Evolutionary conservation across 2,797 vertebrate species (phyloP).

Genomic region (Rallus crepitans): DNA sequence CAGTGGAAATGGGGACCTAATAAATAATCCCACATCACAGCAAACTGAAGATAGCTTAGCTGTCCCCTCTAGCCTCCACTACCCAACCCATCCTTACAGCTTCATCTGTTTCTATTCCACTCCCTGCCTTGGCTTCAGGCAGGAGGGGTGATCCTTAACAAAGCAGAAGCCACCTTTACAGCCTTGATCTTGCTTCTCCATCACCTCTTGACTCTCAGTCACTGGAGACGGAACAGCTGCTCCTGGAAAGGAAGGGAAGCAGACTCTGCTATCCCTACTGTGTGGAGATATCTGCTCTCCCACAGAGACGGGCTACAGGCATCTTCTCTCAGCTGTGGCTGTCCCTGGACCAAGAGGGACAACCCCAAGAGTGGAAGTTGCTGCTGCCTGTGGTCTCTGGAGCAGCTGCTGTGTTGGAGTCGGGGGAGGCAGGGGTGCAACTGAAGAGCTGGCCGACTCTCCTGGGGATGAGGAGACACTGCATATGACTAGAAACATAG

Average conservation of each 20-base stretch:
- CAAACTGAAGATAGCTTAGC: not conserved
- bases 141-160: not conserved
- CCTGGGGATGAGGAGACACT: not conserved
- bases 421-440: not conserved
- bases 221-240: not conserved
- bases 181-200: not conserved
- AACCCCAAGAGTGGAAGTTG: not conserved
- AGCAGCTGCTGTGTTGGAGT: fast-evolving
- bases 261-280: not conserved
- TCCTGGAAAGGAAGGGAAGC: not conserved
- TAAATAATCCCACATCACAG: not conserved
- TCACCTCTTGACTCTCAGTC: not conserved
- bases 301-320: not conserved
- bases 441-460: not conserved
- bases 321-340: not conserved
- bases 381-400: not conserved
- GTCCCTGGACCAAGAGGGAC: not conserved
- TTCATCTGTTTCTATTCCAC: not conserved
- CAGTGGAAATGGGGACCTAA: fast-evolving
- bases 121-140: not conserved
- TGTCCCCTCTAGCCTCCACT: not conserved
- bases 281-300: not conserved
- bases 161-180: not conserved
- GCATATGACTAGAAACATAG: not conserved
- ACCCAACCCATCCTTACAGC: not conserved